Evolutionary conservation across 2,888 invertebrate species (phyloP).

Genomic region (Stenoptilia bipunctidactyla): DNA sequence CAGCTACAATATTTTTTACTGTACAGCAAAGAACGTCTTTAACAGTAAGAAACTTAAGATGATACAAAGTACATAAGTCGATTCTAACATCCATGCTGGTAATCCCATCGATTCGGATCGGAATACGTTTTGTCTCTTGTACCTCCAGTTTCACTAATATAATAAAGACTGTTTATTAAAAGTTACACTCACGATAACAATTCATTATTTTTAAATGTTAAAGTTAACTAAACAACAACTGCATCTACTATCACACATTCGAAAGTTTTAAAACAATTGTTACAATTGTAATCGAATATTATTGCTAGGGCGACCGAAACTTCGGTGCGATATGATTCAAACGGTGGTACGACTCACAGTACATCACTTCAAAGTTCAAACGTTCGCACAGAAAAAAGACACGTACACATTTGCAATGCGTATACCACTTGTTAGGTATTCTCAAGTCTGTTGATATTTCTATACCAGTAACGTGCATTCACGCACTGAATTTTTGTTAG

Average conservation of each 20-base stretch:
- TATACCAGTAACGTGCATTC: no score
- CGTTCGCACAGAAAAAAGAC: no score
- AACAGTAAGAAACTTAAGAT: slow-evolving; percentile 35
- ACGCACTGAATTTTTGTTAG: no score
- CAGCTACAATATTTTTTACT: slow-evolving; percentile 60
- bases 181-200: slow-evolving; percentile 69
- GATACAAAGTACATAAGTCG: slow-evolving; percentile 10
- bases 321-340: slow-evolving; percentile 20
- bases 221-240: slow-evolving; percentile 72
- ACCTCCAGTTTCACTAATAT: slow-evolving; percentile 36
- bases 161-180: slow-evolving; percentile 57
- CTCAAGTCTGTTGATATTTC: no score
- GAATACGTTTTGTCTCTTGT: slow-evolving; percentile 40
- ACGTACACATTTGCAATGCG: no score
- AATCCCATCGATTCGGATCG: slow-evolving; percentile 26
- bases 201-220: slow-evolving; percentile 50
- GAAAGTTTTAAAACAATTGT: slow-evolving; percentile 69
- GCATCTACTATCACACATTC: slow-evolving; percentile 73
- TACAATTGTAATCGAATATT: slow-evolving; percentile 67
- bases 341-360: not conserved
- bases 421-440: no score
- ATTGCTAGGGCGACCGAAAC: slow-evolving; percentile 62
- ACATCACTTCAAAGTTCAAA: no score
- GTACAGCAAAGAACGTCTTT: slow-evolving; percentile 62
- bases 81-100: slow-evolving; percentile 24